phyloP scores from a whole-genome alignment of 2,113 vertebrate species.

The Calidris pugnax region DNA sequence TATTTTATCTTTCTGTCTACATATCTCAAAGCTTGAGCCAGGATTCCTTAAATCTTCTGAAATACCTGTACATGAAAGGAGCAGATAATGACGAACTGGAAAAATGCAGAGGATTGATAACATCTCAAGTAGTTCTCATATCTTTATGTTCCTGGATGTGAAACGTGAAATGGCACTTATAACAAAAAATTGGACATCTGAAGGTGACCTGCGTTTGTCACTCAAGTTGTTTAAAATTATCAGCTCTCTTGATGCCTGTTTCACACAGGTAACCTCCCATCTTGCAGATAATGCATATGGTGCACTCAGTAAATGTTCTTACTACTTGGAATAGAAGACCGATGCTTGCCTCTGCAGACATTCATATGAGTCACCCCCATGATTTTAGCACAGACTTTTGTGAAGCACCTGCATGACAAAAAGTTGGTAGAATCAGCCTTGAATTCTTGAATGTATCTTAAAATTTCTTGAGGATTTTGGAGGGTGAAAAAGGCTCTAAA shows the following conservation, averaged over 20 bases:
- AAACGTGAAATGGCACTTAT: neutral
- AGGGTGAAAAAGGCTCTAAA: neutral
- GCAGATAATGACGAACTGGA: neutral
- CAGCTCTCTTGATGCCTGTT: neutral
- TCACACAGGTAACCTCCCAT: neutral
- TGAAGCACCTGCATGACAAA: neutral
- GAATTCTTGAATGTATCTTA: neutral
- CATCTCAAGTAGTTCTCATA: neutral
- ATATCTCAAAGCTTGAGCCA: neutral
- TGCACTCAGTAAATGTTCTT: neutral
- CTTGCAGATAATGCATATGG: neutral
- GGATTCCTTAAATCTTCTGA: neutral
- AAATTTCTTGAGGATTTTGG: neutral
- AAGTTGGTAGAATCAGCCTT: neutral
- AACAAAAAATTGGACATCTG: neutral
- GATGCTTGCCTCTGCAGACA: neutral
- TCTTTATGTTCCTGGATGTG: neutral
- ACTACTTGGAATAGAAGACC: neutral
- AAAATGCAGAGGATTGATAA: neutral
- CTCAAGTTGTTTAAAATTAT: neutral
- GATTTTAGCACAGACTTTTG: neutral
- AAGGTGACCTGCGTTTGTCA: neutral
- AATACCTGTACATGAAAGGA: neutral
- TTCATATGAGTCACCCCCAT: neutral
- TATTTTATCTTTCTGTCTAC: neutral